Percentiles rank a stretch among this genome's conserved stretches.
phyloP scores from a whole-genome alignment of 2,113 vertebrate genomes.

The Cacatua alba region DNA sequence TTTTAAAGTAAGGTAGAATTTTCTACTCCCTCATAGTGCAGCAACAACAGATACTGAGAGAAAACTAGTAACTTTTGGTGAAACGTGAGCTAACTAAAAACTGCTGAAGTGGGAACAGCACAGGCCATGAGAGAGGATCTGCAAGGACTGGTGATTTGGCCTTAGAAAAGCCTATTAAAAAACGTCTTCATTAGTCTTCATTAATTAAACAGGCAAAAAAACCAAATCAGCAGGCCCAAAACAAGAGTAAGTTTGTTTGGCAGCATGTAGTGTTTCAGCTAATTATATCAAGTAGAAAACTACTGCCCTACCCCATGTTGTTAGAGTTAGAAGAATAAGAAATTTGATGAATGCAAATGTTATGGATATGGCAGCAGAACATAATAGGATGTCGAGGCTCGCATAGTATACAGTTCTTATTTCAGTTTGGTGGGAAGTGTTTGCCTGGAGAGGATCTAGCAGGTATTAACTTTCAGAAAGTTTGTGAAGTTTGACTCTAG shows the following conservation, averaged over 20 bases:
- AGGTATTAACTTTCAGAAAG: constrained; percentile 1
- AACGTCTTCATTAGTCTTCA: constrained; percentile 3
- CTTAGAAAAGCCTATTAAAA: neutral
- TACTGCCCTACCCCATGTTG: neutral
- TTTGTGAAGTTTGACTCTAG: neutral
- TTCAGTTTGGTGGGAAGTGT: neutral
- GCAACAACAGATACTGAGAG: neutral
- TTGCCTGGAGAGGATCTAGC: neutral
- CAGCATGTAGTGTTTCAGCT: constrained; percentile 9
- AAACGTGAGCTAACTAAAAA: constrained; percentile 14
- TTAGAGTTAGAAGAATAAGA: neutral
- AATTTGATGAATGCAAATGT: neutral
- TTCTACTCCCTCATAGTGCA: constrained; percentile 26
- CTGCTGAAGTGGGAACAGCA: neutral
- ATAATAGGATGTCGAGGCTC: neutral
- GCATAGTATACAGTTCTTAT: neutral
- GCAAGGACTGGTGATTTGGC: neutral
- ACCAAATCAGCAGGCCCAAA: neutral
- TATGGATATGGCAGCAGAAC: neutral
- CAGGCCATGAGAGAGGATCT: neutral
- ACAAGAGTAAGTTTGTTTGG: constrained; percentile 19
- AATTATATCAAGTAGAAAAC: neutral
- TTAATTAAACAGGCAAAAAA: constrained; percentile 31
- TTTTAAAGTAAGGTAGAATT: constrained; percentile 57
- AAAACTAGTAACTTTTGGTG: constrained; percentile 40